phyloP scores from a whole-genome alignment of 2,113 vertebrate genomes.

The Marmota monax region DNA sequence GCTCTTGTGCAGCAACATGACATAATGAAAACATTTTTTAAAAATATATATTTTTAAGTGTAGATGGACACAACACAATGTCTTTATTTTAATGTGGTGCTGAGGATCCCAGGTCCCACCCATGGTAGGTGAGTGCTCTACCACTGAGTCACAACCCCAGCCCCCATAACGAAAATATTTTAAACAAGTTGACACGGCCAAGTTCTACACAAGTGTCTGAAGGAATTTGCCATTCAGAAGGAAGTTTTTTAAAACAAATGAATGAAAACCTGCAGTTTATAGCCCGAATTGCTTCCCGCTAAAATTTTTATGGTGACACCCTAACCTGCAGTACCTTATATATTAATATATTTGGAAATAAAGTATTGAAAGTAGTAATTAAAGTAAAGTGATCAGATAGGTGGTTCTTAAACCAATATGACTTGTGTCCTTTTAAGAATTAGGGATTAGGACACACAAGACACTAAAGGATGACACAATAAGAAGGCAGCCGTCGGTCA shows the following conservation, averaged over 20 bases:
- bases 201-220: background rate
- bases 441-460: background rate
- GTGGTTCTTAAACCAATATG: background rate
- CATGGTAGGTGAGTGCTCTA: too few species aligned
- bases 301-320: background rate
- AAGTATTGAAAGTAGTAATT: background rate
- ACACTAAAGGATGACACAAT: background rate
- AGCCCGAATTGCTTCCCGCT: background rate
- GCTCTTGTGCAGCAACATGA: background rate
- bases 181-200: background rate
- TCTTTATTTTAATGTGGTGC: too few species aligned
- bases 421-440: background rate
- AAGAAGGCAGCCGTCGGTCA: too few species aligned
- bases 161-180: background rate
- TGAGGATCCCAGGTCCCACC: too few species aligned
- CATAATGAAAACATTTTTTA: background rate
- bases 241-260: background rate
- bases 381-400: background rate
- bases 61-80: too few species aligned
- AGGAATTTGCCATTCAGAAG: background rate
- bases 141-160: too few species aligned
- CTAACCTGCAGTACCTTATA: background rate
- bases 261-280: background rate
- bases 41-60: too few species aligned
- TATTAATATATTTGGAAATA: background rate